Base-by-base conservation (phyloP, 2,888 invertebrate genomes). In the Axea sp. region DNA sequence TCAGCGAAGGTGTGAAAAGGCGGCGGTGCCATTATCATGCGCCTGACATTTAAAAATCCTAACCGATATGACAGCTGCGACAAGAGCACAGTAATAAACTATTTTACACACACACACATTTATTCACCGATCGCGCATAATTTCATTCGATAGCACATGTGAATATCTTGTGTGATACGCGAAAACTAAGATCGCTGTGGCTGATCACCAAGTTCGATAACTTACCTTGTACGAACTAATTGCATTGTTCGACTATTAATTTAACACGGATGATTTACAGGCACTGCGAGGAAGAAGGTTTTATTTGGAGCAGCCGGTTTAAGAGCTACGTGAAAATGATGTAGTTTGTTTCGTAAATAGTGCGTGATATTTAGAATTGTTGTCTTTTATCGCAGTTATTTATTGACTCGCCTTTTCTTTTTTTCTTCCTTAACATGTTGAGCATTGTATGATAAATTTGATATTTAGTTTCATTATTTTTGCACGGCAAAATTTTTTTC, bases 1-100 rank as follows among this genome's bases (percentile, higher is more conserved):
- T 59, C 67, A n/a, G 65, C 41, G 43, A 65, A 69, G 74, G 74
- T 71, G 74, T 67, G 74, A 74, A 69, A 69, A 74, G 64, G 64
- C 64, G 41, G 59, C 59, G 26, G 22, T 45, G 9, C 22, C 33
- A 30, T 47, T 33, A 31, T 37, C 51, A 22, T 33, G 51, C 64
- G 60, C 11, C 14, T 73, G 69, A 69, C 69, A 74, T 69, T 69
- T 74, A 51, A 69, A 74, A 74, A 69, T 53, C 35, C 35, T 43
- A 57, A 43, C 28, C 59, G 35, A 2, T 37, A 47, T 53, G 72
- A 65, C 59, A 60, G 45, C 65, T 59, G 73, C 59, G 68, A 64
- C 51, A 64, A 59, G 37, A 55, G 57, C 62, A n/a, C 22, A 14
- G 47, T 15, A 9, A 49, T 73, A 73, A 68, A 68, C 62, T 51